Evolutionary conservation across 2,797 vertebrate species (phyloP).

Genomic region (Mustela erminea): DNA sequence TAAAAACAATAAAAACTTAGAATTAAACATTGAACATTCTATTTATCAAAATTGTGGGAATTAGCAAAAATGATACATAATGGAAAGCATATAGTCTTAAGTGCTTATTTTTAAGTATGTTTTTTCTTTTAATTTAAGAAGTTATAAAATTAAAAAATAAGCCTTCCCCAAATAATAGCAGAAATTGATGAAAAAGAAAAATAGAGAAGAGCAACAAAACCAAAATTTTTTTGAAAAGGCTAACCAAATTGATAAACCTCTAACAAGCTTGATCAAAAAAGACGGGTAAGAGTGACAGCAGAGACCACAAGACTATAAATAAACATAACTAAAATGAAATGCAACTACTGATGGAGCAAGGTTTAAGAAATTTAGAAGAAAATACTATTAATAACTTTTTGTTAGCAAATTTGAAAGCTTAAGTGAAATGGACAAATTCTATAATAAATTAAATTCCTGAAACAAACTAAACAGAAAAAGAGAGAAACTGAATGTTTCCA

Average conservation of each 20-base stretch:
- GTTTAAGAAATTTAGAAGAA: neutral
- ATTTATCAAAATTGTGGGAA: neutral
- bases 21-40: neutral
- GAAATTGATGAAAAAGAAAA: neutral
- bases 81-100: neutral
- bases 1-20: neutral
- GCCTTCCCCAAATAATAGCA: neutral
- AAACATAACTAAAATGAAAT: neutral
- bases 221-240: neutral
- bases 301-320: neutral
- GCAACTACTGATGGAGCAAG: neutral
- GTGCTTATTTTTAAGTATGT: neutral
- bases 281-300: neutral
- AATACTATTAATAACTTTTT: neutral
- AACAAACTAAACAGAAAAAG: neutral
- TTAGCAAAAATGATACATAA: neutral
- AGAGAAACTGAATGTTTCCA: conserved; percentile 8
- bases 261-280: neutral
- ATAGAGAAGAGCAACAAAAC: neutral
- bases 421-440: neutral
- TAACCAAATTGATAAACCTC: neutral
- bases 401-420: neutral
- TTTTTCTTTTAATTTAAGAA: neutral
- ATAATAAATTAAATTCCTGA: neutral
- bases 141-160: neutral